phyloP scores from a whole-genome alignment of 2,113 vertebrate genomes.

The Ammodytes dubius region DNA sequence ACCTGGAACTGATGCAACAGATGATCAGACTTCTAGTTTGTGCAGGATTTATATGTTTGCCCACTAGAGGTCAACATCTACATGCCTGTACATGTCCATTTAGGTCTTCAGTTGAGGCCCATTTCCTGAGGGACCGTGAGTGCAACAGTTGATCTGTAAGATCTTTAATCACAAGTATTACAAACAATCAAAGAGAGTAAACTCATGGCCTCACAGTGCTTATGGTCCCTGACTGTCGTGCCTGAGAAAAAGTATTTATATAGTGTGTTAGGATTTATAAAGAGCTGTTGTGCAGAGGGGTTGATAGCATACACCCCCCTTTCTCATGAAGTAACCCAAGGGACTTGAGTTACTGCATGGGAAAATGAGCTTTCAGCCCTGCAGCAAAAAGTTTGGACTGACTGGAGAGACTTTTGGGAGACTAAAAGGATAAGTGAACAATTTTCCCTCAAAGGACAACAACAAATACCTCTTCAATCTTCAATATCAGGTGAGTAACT shows the following conservation, averaged over 20 bases:
- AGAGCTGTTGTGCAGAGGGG: neutral
- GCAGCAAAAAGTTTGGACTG: neutral
- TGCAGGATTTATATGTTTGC: slow-evolving; percentile 11
- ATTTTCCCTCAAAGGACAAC: neutral
- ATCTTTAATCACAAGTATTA: slow-evolving; percentile 25
- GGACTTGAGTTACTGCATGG: neutral
- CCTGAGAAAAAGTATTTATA: neutral
- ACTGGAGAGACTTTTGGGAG: neutral
- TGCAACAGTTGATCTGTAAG: slow-evolving; percentile 4
- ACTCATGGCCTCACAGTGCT: neutral
- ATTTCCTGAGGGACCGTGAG: neutral
- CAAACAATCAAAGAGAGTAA: neutral
- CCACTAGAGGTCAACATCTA: slow-evolving; percentile 67
- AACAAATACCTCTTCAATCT: neutral
- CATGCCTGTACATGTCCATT: slow-evolving; percentile 6
- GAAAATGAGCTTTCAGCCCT: neutral
- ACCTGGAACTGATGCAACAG: too few species aligned
- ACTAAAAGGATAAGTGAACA: neutral
- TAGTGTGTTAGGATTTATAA: neutral
- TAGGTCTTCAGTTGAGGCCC: neutral
- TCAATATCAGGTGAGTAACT: slow-evolving; percentile 6
- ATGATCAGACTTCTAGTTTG: neutral
- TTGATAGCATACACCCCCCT: neutral
- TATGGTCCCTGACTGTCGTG: neutral
- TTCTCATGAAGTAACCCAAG: neutral